Base-by-base conservation (phyloP, 2,888 invertebrate genomes). In the Automeris io region DNA sequence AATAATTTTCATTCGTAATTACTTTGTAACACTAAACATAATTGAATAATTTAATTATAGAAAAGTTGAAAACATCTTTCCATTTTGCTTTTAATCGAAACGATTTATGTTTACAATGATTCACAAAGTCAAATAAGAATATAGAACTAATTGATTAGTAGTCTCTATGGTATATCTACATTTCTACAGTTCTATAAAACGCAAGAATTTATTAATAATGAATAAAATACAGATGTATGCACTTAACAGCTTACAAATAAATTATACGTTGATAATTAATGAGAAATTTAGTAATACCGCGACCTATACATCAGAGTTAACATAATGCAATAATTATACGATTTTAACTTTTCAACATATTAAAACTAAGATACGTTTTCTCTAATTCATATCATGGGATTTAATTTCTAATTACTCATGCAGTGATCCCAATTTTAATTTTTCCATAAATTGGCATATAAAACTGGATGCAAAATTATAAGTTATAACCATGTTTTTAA, bases 101-200 rank as follows among this genome's bases (percentile, higher is more conserved):
- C 16, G 16, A 29, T 29, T 16, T n/a, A 16, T 29, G 5, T 34
- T 21, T 5, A 16, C 13, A 19, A 35, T 37, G 29, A 23, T 32
- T 37, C 11, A 22, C 31, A 32, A 23, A 37, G 9, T 18, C 32
- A 21, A 11, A 31, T 18, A 18, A 12, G 21, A 29, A 32, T 22
- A 31, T 22, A 37, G 22, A 26, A 21, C 18, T 12, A 19, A 6
- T 8, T 31, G 18, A 23, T 32, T 32, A n/a, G 31, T 31, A 8
- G 16, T 37, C 22, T 29, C 31, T 37, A 61, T 58, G 71, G 68
- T 67, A 73, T 79, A 81, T 83, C 82, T 85, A 83, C 83, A 85
- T 78, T 80, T 81, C 83, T 85, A 83, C 80, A 80, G 51, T 61
- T 57, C 63, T 59, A 54, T 57, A 63, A 56, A 68, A 64, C 57